Evolutionary conservation across 1,140 invertebrate species (phyloP), one percentile per base, ranked within the genome.

Genomic region (Lithobius niger): DNA sequence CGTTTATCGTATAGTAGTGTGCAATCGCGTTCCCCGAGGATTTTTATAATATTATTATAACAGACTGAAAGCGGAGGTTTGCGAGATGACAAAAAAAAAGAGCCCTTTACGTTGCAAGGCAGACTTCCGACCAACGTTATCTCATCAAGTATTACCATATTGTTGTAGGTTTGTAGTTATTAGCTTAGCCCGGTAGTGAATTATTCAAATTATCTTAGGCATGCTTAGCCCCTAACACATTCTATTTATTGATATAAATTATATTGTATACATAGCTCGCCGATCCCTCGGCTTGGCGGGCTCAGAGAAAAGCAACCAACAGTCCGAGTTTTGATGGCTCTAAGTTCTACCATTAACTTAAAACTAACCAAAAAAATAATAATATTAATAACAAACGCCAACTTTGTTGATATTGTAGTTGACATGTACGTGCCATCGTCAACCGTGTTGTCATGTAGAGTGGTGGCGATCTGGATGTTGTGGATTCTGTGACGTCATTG

Each of bases 101-200:
- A n/a, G n/a, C n/a, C n/a, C n/a, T n/a, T n/a, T n/a, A n/a, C n/a
- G 19, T 19, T 45, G 43, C 4, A 45, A 19, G 22, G 6, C 43
- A 24, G 48, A 26, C 48, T 50, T 50, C 48, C 48, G 48, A 50
- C 48, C 48, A 50, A 10, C 22, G 27, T 26, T 26, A 50, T 50
- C 48, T 50, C 48, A 50, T 50, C 44, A 50, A 50, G 48, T 50
- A 50, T 50, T 50, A 50, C 10, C 48, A 50, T 50, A 50, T 50
- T 50, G 27, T 50, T 27, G 48, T 50, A 50, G 48, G 6, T 6
- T 19, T 45, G 43, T 45, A 45, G 48, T 50, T 50, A 26, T 19
- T 50, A 50, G 24, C 27, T 26, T 50, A 40, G 31, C 31, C 31
- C n/a, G 27, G 48, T 26, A 27, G 13, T 50, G 6, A 27, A 16